These are phyloP conservation scores for Oryzaephilus surinamensis DNA, from an alignment of 1,140 invertebrate genomes.

Conservation along the genomic window DNA sequence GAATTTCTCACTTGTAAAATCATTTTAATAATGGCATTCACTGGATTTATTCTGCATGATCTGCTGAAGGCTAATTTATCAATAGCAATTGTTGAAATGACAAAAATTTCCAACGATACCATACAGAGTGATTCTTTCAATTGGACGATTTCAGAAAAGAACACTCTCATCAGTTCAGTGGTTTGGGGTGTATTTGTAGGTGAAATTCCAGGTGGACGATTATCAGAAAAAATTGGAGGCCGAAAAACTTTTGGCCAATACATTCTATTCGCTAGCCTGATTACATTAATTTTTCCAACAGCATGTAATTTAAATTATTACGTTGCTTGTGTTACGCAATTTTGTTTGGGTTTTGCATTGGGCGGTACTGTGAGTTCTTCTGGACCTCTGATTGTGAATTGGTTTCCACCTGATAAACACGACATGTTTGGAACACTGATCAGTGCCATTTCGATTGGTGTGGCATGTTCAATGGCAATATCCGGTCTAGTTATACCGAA, in stretches of 20 bases:
- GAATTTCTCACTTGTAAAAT: no score
- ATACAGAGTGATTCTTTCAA: constrained; percentile 10
- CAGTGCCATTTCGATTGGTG: constrained; percentile 72
- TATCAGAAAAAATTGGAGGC: constrained; percentile 67
- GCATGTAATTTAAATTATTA: constrained; percentile 47
- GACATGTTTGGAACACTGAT: constrained; percentile 74
- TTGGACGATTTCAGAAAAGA: constrained; percentile 45
- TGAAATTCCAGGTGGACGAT: constrained; percentile 70
- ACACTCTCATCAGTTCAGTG: constrained; percentile 67
- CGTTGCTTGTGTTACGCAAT: constrained; percentile 45
- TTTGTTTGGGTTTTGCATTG: constrained; percentile 57
- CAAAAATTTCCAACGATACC: constrained; percentile 24
- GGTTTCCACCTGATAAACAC: constrained; percentile 77
- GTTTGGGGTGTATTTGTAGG: constrained; percentile 81
- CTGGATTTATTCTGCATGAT: constrained; percentile 76
- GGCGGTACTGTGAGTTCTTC: constrained; percentile 81
- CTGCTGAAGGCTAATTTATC: constrained; percentile 74
- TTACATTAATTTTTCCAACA: constrained; percentile 69
- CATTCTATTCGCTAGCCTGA: constrained; percentile 63
- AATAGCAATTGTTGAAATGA: constrained; percentile 79
- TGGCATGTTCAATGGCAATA: constrained; percentile 67
- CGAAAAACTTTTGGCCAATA: constrained; percentile 70
- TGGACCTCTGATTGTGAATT: constrained; percentile 74
- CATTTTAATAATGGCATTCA: no score
- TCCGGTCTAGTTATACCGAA: constrained; percentile 64